Percentiles rank a stretch among this genome's conserved stretches.
phyloP scores from a whole-genome alignment of 2,888 invertebrate genomes.

The Temnothorax ravouxi region DNA sequence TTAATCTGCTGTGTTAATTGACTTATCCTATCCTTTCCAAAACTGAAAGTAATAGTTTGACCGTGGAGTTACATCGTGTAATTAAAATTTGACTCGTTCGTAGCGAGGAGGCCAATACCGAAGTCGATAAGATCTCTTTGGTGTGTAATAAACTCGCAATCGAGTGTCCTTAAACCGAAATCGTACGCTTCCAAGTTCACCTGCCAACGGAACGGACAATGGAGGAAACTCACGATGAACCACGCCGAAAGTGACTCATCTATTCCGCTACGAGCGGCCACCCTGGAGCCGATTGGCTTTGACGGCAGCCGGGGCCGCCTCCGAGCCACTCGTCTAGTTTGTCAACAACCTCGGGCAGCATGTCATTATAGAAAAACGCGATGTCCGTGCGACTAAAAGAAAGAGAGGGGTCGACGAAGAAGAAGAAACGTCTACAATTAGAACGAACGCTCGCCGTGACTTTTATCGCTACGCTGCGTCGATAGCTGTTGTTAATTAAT shows the following conservation, averaged over 20 bases:
- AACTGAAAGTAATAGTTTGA: not conserved
- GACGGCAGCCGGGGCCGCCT: not conserved
- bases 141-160: not conserved
- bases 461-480: not conserved
- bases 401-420: not conserved
- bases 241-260: constrained; percentile 70
- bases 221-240: constrained; percentile 75
- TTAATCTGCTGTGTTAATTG: not conserved
- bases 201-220: constrained; percentile 52
- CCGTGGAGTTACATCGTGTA: not conserved
- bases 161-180: not conserved
- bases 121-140: not conserved
- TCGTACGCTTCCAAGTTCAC: constrained; percentile 21
- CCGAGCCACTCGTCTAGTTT: constrained; percentile 6
- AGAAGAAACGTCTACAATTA: constrained; percentile 31
- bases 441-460: not conserved
- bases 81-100: not conserved
- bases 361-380: constrained; percentile 53
- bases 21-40: not conserved
- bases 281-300: constrained; percentile 27
- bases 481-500: constrained; percentile 45
- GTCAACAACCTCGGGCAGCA: constrained; percentile 48
- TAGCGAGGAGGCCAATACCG: not conserved
- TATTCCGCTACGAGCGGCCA: constrained; percentile 33
- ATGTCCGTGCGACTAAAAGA: constrained; percentile 11